phyloP scores from a whole-genome alignment of 2,113 vertebrate species.

The Dipodomys spectabilis region DNA sequence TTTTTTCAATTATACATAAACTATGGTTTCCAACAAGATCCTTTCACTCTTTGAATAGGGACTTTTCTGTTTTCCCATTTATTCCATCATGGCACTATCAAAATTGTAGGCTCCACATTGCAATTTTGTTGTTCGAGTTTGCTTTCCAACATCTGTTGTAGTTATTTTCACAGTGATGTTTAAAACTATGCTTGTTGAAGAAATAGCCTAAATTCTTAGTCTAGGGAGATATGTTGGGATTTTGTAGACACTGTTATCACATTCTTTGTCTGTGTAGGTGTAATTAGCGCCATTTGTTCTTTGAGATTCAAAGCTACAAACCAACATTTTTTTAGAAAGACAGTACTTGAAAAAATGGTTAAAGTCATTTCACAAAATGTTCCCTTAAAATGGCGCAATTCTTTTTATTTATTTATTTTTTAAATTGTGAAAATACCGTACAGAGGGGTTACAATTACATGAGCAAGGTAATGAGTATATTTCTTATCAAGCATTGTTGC shows the following conservation, averaged over 20 bases:
- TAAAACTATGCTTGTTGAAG: conserved; percentile 49
- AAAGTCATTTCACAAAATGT: not conserved
- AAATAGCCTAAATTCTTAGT: not conserved
- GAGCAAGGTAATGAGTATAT: no score
- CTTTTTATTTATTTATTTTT: no score
- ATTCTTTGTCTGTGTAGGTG: not conserved
- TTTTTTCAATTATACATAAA: conserved; percentile 67
- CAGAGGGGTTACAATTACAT: no score
- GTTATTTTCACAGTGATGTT: conserved; percentile 68
- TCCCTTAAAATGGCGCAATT: not conserved
- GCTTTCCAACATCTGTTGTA: conserved; percentile 59
- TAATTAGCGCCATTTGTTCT: conserved; percentile 45
- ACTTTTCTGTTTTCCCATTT: conserved; percentile 54
- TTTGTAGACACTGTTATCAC: not conserved
- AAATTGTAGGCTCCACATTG: conserved; percentile 26
- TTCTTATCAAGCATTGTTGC: no score
- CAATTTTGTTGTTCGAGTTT: conserved; percentile 54
- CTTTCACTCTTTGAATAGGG: conserved; percentile 50
- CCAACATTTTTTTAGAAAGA: not conserved
- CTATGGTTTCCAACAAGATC: conserved; percentile 43
- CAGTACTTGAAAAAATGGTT: not conserved
- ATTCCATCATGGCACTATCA: conserved; percentile 43
- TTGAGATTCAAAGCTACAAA: not conserved
- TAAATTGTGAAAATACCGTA: no score
- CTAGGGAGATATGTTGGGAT: not conserved